These are phyloP conservation scores for Steinernema carpocapsae DNA, from an alignment of 2,888 invertebrate genomes.

Conservation along the genomic window DNA sequence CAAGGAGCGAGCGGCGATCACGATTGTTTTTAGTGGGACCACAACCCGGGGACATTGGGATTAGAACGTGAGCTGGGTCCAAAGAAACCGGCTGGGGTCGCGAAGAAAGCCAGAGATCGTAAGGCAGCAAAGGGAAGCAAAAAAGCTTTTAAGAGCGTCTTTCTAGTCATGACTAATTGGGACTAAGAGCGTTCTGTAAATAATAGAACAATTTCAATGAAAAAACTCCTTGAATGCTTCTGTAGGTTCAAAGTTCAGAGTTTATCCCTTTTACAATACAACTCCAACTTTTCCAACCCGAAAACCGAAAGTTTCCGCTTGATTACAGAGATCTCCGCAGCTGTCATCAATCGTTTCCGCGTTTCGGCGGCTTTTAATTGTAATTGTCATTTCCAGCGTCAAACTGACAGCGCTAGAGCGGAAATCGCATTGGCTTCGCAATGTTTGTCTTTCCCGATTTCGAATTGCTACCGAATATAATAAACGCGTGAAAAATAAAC, in stretches of 20 bases:
- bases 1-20: background rate
- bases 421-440: background rate
- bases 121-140: background rate
- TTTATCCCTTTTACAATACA: background rate
- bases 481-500: too few species aligned
- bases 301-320: slow-evolving; percentile 3
- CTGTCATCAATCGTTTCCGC: slow-evolving; percentile 25
- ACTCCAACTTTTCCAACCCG: background rate
- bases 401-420: slow-evolving; percentile 9
- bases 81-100: background rate
- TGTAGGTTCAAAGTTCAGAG: too few species aligned
- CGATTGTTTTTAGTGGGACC: slow-evolving; percentile 16
- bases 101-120: background rate
- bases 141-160: background rate
- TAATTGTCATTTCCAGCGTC: slow-evolving; percentile 15
- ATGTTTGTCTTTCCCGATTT: background rate
- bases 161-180: background rate
- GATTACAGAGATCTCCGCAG: background rate
- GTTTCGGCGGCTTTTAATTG: background rate
- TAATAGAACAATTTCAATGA: too few species aligned
- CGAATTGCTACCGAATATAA: background rate
- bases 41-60: background rate
- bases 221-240: background rate
- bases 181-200: too few species aligned
- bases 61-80: background rate